Conservation (phyloP, 2,888 invertebrate species). For the Hartigia nigra region DNA sequence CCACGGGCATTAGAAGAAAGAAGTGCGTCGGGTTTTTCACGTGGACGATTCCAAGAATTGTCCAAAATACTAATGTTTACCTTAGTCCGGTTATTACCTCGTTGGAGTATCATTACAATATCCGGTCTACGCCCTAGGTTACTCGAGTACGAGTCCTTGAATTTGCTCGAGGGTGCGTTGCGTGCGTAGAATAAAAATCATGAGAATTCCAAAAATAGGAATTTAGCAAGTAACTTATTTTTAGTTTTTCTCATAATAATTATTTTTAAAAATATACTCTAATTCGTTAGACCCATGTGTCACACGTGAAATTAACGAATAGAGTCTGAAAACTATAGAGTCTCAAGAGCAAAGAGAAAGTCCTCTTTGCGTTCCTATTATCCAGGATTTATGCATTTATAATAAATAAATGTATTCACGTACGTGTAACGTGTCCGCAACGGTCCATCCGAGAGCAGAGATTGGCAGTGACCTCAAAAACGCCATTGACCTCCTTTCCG, state of each 20-base stretch:
- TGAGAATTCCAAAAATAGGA: not conserved
- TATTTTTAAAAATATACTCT: too few species aligned
- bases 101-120: not conserved
- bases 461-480: constrained; percentile 59
- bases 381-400: not conserved
- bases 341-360: not conserved
- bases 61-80: not conserved
- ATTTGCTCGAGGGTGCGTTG: not conserved
- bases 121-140: not conserved
- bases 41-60: not conserved
- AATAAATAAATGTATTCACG: not conserved
- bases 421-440: constrained; percentile 32
- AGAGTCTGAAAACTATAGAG: not conserved
- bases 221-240: not conserved
- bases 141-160: not conserved
- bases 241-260: not conserved
- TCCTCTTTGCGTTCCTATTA: not conserved
- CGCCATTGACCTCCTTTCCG: constrained; percentile 57
- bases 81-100: not conserved
- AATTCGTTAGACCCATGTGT: not conserved
- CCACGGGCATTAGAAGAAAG: not conserved
- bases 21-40: not conserved
- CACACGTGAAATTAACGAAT: not conserved
- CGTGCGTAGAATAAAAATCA: not conserved
- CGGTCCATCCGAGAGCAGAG: constrained; percentile 13